Base-by-base conservation (phyloP, 2,888 invertebrate species). In the Galerucella calmariensis region DNA sequence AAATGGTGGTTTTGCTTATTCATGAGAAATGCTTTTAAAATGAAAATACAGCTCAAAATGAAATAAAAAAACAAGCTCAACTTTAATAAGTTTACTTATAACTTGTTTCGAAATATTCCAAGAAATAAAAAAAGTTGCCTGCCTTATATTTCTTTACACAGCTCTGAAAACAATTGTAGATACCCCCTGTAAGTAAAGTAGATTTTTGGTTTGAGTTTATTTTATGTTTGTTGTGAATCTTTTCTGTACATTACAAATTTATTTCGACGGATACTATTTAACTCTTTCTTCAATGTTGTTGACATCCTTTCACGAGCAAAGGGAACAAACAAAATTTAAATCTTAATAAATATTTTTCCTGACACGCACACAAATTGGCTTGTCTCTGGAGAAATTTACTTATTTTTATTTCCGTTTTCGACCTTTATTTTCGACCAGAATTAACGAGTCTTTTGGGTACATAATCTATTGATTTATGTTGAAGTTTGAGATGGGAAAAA, bases 11-110 rank as follows among this genome's bases (percentile, higher is more conserved):
- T 86, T 85, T 84, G 85, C 85, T 86, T 86, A 86, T 86, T 86
- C 85, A 86, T 86, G 85, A 85, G 85, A 84, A 85, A 85, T 85
- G 85, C 85, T 85, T 86, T 85, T 85, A 84, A 85, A 85, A 85
- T 85, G 85, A 85, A 85, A 85, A 85, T 85, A 84, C 84, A 83
- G 83, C 83, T 83, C 83, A 82, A 84, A 85, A 85, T 83, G 83
- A 82, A 85, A 85, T 83, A 85, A 85, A 72, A 84, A 85, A 85
- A 84, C 84, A 85, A 83, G 82, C 83, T 81, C 81, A 83, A 85
- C 84, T 85, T 85, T 84, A 85, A 85, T 85, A 84, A 84, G 84
- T 85, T 86, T 84, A 84, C 84, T 85, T 85, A 85, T 85, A 84
- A 84, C 84, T 85, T 85, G 84, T 84, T 84, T 83, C 81, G 81